phyloP scores from a whole-genome alignment of 2,888 invertebrate species.

The Megalurothrips usitatus region DNA sequence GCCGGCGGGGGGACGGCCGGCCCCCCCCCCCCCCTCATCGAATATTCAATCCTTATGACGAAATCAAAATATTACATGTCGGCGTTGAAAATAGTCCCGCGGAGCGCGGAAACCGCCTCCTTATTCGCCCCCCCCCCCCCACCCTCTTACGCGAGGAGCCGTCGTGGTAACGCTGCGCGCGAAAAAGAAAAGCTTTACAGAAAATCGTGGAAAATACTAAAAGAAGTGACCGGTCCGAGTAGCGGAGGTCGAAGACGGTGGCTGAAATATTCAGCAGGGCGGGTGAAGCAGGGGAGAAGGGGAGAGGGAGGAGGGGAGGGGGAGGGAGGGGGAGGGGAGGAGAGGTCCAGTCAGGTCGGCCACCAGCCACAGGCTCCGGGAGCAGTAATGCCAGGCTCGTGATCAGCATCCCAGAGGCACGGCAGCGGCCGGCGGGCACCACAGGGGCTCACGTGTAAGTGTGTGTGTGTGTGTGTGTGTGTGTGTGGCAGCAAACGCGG shows the following conservation, averaged over 20 bases:
- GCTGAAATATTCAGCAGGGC: too few relatives aligned
- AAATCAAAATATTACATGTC: constrained; percentile 6
- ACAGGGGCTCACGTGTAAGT: too few relatives aligned
- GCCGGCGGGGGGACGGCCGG: background rate
- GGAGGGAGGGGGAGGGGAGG: background rate
- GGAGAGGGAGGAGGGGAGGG: background rate
- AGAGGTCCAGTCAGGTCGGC: background rate
- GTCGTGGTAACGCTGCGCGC: too few relatives aligned
- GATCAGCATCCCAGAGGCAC: background rate
- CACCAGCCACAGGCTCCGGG: background rate
- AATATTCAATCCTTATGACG: background rate
- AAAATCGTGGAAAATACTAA: too few relatives aligned
- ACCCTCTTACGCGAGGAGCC: too few relatives aligned
- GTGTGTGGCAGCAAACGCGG: too few relatives aligned
- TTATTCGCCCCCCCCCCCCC: too few relatives aligned
- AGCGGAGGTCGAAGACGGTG: too few relatives aligned
- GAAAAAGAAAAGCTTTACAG: too few relatives aligned
- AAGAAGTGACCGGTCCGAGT: too few relatives aligned
- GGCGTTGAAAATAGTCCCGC: background rate
- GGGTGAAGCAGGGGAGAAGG: background rate
- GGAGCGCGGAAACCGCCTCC: background rate
- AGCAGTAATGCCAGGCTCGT: constrained; percentile 6
- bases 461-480: too few relatives aligned
- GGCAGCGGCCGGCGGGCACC: too few relatives aligned
- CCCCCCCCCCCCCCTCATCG: background rate